Evolutionary conservation across 1,140 invertebrate genomes (phyloP), one percentile per base, ranked within the genome.

Genomic region (Procambarus virginalis): DNA sequence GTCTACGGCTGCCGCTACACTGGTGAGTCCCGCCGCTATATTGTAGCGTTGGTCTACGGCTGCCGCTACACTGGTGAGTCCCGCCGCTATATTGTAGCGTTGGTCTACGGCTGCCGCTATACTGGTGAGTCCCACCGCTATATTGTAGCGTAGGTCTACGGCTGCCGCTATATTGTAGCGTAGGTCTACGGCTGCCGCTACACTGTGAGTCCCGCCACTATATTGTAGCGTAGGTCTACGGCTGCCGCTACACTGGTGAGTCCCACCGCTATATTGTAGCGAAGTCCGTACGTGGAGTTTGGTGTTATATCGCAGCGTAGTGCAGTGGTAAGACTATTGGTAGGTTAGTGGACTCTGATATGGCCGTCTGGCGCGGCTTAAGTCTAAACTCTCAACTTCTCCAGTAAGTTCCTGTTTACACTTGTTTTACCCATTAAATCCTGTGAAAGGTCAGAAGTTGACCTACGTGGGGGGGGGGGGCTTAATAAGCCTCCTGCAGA

Each of bases 1-100:
- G 34, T 82, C 34, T 82, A 82, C 80, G 80, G 80, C 60, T 82
- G 80, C 12, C 80, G 80, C 80, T 82, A 82, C 17, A 82, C 80
- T 3, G 80, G 34, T 82, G 22, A 82, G 80, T 82, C 22, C 51
- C 12, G 6, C 51, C 51, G 12, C 51, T 55, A 6, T 55, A 12
- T 55, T 55, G 51, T 55, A 55, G 51, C 51, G 12, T n/a, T 70
- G 58, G 34, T 82, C 34, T 82, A 82, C 80, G 80, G 80, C 60
- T 82, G 80, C 12, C 80, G 80, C 80, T 82, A 82, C 17, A 82
- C 80, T 3, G n/a, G 80, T 82, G 22, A 82, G 80, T 82, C 22
- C 51, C 12, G 6, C 51, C 51, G 12, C 51, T 55, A 6, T 55
- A 12, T 55, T 55, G 51, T 55, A 55, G 51, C 51, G 12, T 34